Conservation (phyloP, 2,113 vertebrate species). For the Odocoileus hemionus region DNA sequence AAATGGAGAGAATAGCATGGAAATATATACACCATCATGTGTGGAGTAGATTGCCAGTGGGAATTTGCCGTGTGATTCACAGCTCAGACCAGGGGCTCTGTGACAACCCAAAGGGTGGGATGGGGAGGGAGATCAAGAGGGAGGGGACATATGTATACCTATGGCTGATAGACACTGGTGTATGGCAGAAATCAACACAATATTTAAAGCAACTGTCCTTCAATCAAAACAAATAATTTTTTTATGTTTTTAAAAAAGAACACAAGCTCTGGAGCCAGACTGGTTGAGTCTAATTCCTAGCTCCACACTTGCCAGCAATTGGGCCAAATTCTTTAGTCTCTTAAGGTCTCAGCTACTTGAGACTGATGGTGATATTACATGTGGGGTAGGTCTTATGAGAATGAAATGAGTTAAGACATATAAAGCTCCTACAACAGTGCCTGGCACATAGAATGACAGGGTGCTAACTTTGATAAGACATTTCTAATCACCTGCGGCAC, state of each 20-base stretch:
- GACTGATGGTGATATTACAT: neutral
- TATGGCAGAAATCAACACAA: neutral
- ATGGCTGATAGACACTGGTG: neutral
- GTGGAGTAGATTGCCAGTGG: neutral
- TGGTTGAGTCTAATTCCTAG: neutral
- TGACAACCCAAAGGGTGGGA: neutral
- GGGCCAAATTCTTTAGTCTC: neutral
- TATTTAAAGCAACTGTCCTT: neutral
- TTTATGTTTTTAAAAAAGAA: neutral
- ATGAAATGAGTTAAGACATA: neutral
- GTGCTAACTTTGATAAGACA: neutral
- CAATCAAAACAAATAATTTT: neutral
- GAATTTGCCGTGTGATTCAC: neutral
- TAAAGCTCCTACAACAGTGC: neutral
- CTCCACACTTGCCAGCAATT: neutral
- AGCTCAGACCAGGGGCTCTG: neutral
- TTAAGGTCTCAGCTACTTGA: neutral
- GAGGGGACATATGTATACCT: neutral
- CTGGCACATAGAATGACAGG: neutral
- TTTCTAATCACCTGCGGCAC: neutral
- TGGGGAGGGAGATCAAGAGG: neutral
- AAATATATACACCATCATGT: neutral
- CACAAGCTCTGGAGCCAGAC: neutral
- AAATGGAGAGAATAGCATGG: neutral
- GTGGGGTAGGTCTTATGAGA: neutral